Evolutionary conservation across 2,797 vertebrate species (phyloP), one percentile per base, ranked within the genome.

Genomic region (Eulemur rubriventer): DNA sequence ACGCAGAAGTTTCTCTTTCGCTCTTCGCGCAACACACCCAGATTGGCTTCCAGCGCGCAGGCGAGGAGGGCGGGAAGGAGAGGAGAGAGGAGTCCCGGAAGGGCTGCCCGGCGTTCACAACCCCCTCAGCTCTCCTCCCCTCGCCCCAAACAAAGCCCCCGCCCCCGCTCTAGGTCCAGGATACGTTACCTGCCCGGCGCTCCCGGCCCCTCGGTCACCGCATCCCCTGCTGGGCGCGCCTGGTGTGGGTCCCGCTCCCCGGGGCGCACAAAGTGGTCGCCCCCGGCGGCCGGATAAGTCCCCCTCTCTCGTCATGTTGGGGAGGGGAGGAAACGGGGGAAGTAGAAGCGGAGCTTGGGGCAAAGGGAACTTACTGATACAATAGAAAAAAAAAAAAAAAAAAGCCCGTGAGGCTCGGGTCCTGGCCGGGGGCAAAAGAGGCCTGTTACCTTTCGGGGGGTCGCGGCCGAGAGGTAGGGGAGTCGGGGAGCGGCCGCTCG

Each of bases 101-200:
- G 81, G 76, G 3, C 86, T 4, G 95, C 57, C 82, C 30, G 11
- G 94, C 79, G 61, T 35, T n/a, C 55, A 10, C 91, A 7, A 22
- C 30, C 96, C 28, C 38, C 57, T 82, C 81, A 1, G 50, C 7
- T 18, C 81, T 87, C 70, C 72, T 22, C 84, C 90, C 63, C n/a
- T 75, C 75, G 33, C 50, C 84, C 70, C 72, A 26, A 3, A 96
- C 96, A 96, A 93, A 91, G 83, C 35, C 57, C 57, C 57, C 57
- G 57, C 57, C 63, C 91, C 90, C 63, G 57, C 70, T 88, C 87
- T 18, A n/a, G 72, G 55, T 93, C 91, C 80, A 6, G 86, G 79
- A 78, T 91, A 98, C 98, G 18, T 98, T 97, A 98, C 97, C 98
- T 97, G 96, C 97, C 83, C 59, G 91, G 96, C 52, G 95, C 97